phyloP scores from a whole-genome alignment of 2,113 vertebrate species.

The Microcebus ravelobensis region DNA sequence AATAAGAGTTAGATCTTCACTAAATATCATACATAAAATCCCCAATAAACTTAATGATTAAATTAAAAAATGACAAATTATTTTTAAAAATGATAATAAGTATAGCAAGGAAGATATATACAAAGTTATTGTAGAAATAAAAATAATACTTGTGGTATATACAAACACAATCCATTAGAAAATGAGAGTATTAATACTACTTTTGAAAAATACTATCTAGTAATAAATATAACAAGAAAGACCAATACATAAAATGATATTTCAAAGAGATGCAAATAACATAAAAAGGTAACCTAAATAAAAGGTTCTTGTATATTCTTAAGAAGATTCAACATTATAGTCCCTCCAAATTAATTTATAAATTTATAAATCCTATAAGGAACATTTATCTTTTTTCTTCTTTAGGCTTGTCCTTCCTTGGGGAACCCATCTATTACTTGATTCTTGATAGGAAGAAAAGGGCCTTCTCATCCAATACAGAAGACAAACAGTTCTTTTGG shows the following conservation, averaged over 20 bases:
- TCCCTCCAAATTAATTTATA: neutral
- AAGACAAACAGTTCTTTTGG: neutral
- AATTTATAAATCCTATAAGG: neutral
- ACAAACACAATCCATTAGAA: neutral
- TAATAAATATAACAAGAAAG: neutral
- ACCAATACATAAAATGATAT: neutral
- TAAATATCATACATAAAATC: neutral
- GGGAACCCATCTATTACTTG: neutral
- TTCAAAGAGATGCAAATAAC: neutral
- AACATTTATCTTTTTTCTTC: neutral
- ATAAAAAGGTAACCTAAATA: neutral
- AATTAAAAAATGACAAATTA: neutral
- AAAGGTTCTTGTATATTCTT: neutral
- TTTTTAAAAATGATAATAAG: neutral
- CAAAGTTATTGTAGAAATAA: neutral
- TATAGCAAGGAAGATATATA: neutral
- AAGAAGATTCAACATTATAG: neutral
- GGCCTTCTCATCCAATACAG: neutral
- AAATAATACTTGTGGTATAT: neutral
- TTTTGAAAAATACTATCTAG: neutral
- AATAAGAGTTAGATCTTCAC: neutral
- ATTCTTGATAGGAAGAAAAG: neutral
- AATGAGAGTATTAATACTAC: neutral
- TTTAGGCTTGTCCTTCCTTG: neutral
- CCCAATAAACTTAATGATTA: constrained; percentile 6